A percentile compares a stretch with the other conserved stretches of the same genome.
These are phyloP conservation scores for Genyomyrus donnyi DNA, from an alignment of 2,113 vertebrate species.

Conservation along the genomic window DNA sequence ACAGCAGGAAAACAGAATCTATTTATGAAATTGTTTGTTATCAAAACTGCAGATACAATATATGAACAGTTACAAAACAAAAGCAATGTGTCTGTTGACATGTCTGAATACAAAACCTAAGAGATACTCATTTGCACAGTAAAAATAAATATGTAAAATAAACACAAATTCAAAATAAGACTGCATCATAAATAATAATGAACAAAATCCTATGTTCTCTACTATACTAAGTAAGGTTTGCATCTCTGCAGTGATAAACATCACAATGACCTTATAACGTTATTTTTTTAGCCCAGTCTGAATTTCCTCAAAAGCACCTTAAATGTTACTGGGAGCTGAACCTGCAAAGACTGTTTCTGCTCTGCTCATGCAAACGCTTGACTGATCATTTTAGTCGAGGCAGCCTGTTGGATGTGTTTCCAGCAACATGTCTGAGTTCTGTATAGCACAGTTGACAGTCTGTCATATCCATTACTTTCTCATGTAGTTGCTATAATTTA, in stretches of 20 bases:
- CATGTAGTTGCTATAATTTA: background rate
- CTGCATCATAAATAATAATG: background rate
- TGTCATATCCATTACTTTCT: background rate
- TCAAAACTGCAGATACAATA: background rate
- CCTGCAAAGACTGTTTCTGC: too few relatives aligned
- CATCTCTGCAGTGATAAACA: too few relatives aligned
- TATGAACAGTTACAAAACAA: background rate
- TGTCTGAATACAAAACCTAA: background rate
- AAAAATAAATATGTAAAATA: background rate
- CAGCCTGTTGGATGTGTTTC: too few relatives aligned
- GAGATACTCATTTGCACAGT: background rate
- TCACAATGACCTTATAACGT: too few relatives aligned
- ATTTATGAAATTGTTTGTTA: background rate
- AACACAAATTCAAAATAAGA: background rate
- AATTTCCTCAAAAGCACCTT: too few relatives aligned
- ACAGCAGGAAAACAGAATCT: background rate
- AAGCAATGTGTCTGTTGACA: background rate
- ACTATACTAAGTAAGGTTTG: too few relatives aligned
- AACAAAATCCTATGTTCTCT: too few relatives aligned
- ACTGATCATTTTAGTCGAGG: too few relatives aligned
- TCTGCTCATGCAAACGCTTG: too few relatives aligned
- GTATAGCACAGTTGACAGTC: background rate
- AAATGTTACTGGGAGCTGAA: too few relatives aligned
- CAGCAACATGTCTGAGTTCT: background rate
- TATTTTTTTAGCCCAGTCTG: too few relatives aligned